Evolutionary conservation across 2,113 vertebrate species (phyloP), one percentile per base, ranked within the genome.

Genomic region (Eurypyga helias): DNA sequence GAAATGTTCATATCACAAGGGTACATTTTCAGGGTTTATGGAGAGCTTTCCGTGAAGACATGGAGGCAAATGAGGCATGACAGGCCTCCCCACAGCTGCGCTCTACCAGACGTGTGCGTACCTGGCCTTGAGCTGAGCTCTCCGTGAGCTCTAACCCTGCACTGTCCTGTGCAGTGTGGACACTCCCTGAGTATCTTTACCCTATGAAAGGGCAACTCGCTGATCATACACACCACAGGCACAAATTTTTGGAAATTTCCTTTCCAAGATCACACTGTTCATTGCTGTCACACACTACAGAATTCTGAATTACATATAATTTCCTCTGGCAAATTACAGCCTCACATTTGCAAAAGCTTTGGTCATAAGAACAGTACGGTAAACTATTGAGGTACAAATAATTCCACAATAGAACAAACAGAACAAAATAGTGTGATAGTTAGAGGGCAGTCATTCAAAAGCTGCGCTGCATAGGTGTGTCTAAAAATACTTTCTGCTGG

Each of bases 401-500:
- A 12, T 41, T 41, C 41, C 41, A 41, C 41, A 41, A 41, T 41
- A 41, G 41, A 41, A 41, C 41, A 41, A 41, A 12, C 12, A 41
- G 41, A 41, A 41, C 41, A 41, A 41, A 41, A 41, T 41, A 12
- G 41, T 41, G 41, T 83, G 54, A 82, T 72, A n/a, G 7, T 85
- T 18, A 90, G 87, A 72, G 28, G 31, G 58, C 10, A 70, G 43
- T 49, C 34, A 25, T 26, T 38, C 16, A 71, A 83, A 81, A 87
- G 31, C 26, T 26, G 24, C 34, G 90, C 41, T 82, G 75, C 21
- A 26, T 51, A 88, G 21, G 34, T 90, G 2, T 34, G 25, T 86
- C 87, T 94, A 61, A 93, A 97, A 96, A 95, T 71, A 95, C 36
- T 80, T 57, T n/a, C 29, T 46, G 38, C 28, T 64, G 21, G 25